phyloP scores from a whole-genome alignment of 2,888 invertebrate species.

The Conomelus anceps region DNA sequence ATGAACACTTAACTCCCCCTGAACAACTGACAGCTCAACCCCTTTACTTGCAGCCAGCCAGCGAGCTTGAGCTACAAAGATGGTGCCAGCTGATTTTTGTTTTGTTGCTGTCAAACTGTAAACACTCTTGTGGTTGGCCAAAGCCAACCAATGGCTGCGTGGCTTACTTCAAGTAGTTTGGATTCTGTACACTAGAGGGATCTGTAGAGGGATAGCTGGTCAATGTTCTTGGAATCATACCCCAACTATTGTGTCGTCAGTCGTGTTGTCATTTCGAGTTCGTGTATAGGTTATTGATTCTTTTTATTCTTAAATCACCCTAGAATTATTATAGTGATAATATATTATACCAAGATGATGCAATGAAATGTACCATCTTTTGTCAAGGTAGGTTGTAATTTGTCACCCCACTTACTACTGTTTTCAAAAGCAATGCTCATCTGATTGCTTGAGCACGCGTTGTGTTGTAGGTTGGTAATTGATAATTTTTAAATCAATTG shows the following conservation, averaged over 20 bases:
- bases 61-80: slow-evolving; percentile 21
- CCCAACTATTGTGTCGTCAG: not conserved
- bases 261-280: too few species aligned
- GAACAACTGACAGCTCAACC: slow-evolving; percentile 29
- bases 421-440: too few species aligned
- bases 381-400: not conserved
- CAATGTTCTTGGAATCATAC: not conserved
- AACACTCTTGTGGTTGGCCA: slow-evolving; percentile 34
- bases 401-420: not conserved
- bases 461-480: too few species aligned
- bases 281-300: not conserved
- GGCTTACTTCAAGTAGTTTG: not conserved
- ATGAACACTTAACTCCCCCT: slow-evolving; percentile 6
- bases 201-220: not conserved
- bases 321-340: not conserved
- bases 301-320: not conserved
- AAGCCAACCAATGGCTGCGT: not conserved
- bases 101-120: slow-evolving; percentile 24
- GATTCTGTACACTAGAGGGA: not conserved
- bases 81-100: slow-evolving; percentile 29
- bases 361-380: not conserved
- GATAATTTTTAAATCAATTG: too few species aligned
- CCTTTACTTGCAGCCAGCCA: slow-evolving; percentile 5
- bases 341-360: not conserved
- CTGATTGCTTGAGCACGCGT: too few species aligned